Evolutionary conservation across 2,888 invertebrate species (phyloP), one percentile per base, ranked within the genome.

Genomic region (Ctena decussata): DNA sequence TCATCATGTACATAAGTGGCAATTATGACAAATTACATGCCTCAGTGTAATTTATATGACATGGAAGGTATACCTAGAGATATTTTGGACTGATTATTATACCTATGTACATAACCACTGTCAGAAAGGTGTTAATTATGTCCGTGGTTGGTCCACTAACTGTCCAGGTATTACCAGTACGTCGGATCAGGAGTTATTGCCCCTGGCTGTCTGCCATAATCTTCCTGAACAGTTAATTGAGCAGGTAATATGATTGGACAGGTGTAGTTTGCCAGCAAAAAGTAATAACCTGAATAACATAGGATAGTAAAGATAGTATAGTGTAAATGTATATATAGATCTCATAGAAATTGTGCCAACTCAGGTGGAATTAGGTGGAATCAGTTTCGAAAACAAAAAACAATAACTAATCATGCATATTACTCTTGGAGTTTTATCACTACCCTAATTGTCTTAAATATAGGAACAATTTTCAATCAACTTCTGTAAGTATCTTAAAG

Each of bases 171-270:
- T 11, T 21, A 21, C 11, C 5, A 6, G 11, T 18, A 18, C 1
- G 32, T 15, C 32, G 2, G 8, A 6, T 11, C 8, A 35, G 35
- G 65, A 65, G 65, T 65, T 65, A 35, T 65, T 65, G 65, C 65
- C 65, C 65, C 35, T 65, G 35, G 65, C 65, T 65, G 35, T 35
- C 35, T 65, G 65, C 35, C 18, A 24, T 35, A 35, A 65, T 65
- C 65, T 65, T 18, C 35, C 35, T 65, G 65, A 35, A 35, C 35
- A 65, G 35, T 65, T 78, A 78, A 78, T 78, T 78, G 71, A 35
- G 53, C 78, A 49, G 71, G 49, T 49, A 78, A 78, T 78, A 21
- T 46, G 49, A 39, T 24, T 37, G 32, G 80, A 80, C 80, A 80
- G 80, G 80, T 74, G 69, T 35, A 35, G 35, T 65, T 35, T 35